Base-by-base conservation (phyloP, 2,888 invertebrate genomes). In the Malthinus seriepunctatus region DNA sequence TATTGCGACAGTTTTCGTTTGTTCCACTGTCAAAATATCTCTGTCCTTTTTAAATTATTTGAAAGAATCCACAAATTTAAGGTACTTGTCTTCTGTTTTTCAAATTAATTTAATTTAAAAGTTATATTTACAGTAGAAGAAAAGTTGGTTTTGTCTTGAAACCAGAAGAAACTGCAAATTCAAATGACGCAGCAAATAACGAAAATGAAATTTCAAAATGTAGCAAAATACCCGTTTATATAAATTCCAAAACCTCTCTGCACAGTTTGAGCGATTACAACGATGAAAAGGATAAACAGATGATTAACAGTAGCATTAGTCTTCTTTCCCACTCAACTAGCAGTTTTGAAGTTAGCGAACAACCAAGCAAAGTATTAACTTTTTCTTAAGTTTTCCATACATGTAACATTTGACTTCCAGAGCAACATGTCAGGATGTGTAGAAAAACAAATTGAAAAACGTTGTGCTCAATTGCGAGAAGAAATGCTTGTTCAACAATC, bases 401-500 rank as follows among this genome's bases (percentile, higher is more conserved):
- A 3, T 42, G 9, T 15, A 15, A 42, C 14, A 15, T 15, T 32
- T 15, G 32, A 45, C 14, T n/a, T 10, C 32, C 35, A 60, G 60
- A 55, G 37, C 35, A 54, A 60, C 11, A 32, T 51, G 32, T 47
- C 37, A 8, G 23, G 34, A 7, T 31, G 42, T n/a, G 7, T 23
- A 7, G 45, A 51, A 33, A 38, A 48, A 8, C 48, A 60, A 5
- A 52, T 62, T 47, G 62, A 62, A 11, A 58, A 55, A 35, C 57
- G 57, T n/a, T 58, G 62, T 38, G 57, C 64, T 2, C 72, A 68
- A 53, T 60, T 75, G 8, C 67, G 70, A 14, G 71, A 72, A 48
- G 75, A 76, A 57, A 69, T 76, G 55, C 55, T 73, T 8, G 62
- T 63, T 11, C 34, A 73, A 6, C 73, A 75, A 56, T 60, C 72